Evolutionary conservation across 2,888 invertebrate species (phyloP).

Genomic region (Asteroscopus sphinx): DNA sequence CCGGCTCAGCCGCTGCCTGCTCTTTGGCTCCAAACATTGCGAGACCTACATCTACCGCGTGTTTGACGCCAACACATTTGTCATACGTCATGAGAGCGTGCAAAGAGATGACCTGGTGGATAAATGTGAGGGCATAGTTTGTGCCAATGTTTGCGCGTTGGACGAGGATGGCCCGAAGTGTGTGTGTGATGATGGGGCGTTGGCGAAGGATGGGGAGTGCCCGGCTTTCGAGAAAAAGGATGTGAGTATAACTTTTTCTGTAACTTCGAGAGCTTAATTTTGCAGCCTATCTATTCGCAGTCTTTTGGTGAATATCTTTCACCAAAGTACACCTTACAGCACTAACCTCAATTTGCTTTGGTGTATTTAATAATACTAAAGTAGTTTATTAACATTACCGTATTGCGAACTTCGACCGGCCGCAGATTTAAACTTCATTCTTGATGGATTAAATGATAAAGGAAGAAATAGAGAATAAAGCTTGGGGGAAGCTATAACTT

Average conservation of each 20-base stretch:
- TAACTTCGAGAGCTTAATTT: too few species aligned
- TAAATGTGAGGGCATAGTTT: constrained; percentile 83
- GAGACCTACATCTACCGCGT: constrained; percentile 79
- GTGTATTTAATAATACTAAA: too few species aligned
- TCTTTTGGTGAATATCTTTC: too few species aligned
- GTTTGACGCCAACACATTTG: constrained; percentile 72
- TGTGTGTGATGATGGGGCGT: constrained; percentile 87
- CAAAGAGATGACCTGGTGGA: constrained; percentile 77
- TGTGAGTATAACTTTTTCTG: constrained; percentile 59
- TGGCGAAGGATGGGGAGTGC: constrained; percentile 66
- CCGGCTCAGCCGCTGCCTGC: constrained; percentile 90
- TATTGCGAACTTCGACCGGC: too few species aligned
- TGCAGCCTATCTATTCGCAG: too few species aligned
- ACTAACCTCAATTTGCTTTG: too few species aligned
- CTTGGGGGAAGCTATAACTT: too few species aligned
- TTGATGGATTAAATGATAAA: too few species aligned
- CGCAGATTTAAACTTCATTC: too few species aligned
- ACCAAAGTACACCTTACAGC: too few species aligned
- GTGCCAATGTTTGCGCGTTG: constrained; percentile 91
- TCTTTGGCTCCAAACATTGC: constrained; percentile 88
- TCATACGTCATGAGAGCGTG: constrained; percentile 71
- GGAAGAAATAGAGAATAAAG: too few species aligned
- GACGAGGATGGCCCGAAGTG: constrained; percentile 80
- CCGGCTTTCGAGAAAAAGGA: constrained; percentile 48
- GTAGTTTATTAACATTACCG: too few species aligned